phyloP scores from a whole-genome alignment of 2,888 invertebrate genomes.

The Drosophila atripex region DNA sequence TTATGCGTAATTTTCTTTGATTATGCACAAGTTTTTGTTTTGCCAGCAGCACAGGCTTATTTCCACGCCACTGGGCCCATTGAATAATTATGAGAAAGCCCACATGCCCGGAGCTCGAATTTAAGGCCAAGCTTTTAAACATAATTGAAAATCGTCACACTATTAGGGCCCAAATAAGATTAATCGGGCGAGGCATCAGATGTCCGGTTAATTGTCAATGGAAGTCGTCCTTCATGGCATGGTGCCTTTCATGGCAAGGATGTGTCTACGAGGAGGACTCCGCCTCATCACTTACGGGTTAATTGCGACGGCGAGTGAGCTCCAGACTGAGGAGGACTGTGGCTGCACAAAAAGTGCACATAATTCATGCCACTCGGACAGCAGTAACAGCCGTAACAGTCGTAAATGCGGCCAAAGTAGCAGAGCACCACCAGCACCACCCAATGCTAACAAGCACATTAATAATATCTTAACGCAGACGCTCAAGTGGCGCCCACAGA shows the following conservation, averaged over 20 bases:
- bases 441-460: constrained; percentile 68
- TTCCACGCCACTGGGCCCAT: neutral
- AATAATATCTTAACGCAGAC: constrained; percentile 71
- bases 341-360: constrained; percentile 49
- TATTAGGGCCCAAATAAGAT: neutral
- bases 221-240: neutral
- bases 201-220: neutral
- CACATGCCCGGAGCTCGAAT: neutral
- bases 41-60: neutral
- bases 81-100: neutral
- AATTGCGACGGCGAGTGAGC: constrained; percentile 49
- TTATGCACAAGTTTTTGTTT: neutral
- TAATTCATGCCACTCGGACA: constrained; percentile 57
- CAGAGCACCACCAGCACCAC: neutral
- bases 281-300: constrained; percentile 63
- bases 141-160: neutral
- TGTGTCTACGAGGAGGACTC: constrained; percentile 16
- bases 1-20: neutral
- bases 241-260: too few species aligned
- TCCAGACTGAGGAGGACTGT: neutral
- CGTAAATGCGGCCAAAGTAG: neutral
- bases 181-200: neutral
- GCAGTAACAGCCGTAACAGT: constrained; percentile 19
- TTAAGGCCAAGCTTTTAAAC: neutral
- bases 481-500: constrained; percentile 55